Percentiles rank a stretch among this genome's conserved stretches.
Evolutionary conservation across 2,797 vertebrate genomes (phyloP).

Genomic region (Ctenochaetus hawaiiensis): DNA sequence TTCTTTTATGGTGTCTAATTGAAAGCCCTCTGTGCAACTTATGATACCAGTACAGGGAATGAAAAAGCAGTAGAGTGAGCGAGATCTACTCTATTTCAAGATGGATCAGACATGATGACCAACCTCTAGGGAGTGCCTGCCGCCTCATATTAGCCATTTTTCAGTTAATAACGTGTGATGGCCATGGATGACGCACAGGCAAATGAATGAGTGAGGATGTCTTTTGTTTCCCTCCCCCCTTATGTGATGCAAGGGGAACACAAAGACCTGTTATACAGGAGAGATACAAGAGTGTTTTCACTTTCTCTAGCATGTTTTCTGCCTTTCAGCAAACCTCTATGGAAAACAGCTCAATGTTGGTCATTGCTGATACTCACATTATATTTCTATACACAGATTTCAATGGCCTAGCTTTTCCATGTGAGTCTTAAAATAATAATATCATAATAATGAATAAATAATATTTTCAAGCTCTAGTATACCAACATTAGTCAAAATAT

Average conservation of each 20-base stretch:
- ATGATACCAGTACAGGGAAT: conserved; percentile 13
- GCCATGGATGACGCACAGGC: conserved; percentile 55
- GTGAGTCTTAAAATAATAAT: not conserved
- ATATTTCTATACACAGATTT: not conserved
- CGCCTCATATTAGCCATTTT: conserved; percentile 66
- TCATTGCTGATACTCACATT: conserved; percentile 1
- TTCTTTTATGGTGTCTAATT: conserved; percentile 3
- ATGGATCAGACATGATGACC: conserved; percentile 49
- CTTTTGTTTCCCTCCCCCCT: conserved; percentile 51
- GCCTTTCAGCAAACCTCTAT: conserved; percentile 37
- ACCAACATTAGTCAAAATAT: not conserved
- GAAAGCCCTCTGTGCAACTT: conserved; percentile 8
- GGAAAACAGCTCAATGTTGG: conserved; percentile 3
- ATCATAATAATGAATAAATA: no score
- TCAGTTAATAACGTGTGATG: conserved; percentile 60
- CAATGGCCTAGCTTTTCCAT: not conserved
- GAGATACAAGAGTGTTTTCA: not conserved
- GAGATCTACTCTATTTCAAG: conserved; percentile 38
- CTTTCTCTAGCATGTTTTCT: conserved; percentile 17
- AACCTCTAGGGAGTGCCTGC: conserved; percentile 66
- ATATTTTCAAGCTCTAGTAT: not conserved
- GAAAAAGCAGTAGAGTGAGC: conserved; percentile 23
- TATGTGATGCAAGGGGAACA: conserved; percentile 44
- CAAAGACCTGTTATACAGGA: conserved; percentile 39
- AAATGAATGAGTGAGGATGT: conserved; percentile 56